Base-by-base conservation (phyloP, 2,888 invertebrate genomes). In the Micoletzkya japonica region DNA sequence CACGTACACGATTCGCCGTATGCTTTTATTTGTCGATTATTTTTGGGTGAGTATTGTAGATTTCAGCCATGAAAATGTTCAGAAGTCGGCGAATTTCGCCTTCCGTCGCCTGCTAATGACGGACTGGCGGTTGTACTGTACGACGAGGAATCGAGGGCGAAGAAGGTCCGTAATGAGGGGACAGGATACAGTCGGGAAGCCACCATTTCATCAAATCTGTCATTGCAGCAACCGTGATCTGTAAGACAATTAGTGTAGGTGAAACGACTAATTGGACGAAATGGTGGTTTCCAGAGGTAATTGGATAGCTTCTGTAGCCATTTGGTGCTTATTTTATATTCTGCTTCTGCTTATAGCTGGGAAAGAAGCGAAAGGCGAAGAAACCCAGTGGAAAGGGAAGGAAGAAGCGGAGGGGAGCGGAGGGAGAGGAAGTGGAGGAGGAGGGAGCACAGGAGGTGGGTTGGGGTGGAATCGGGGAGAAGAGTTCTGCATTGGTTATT, bases 161-260 rank as follows among this genome's bases (percentile, higher is more conserved):
- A 64, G 52, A 64, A 64, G 64, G 64, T 64, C 1, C 2, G 26
- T n/a, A n/a, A n/a, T n/a, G n/a, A n/a, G n/a, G n/a, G n/a, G n/a
- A n/a, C n/a, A n/a, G n/a, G n/a, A n/a, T n/a, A n/a, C n/a, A n/a
- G n/a, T n/a, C n/a, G n/a, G n/a, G n/a, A n/a, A n/a, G n/a, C n/a
- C n/a, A n/a, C n/a, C n/a, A n/a, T n/a, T n/a, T n/a, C n/a, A n/a
- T n/a, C n/a, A n/a, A n/a, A n/a, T n/a, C n/a, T n/a, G n/a, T n/a
- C n/a, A n/a, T n/a, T n/a, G n/a, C n/a, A n/a, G n/a, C n/a, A n/a
- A n/a, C n/a, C n/a, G n/a, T n/a, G n/a, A n/a, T n/a, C n/a, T n/a
- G n/a, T n/a, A n/a, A n/a, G n/a, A n/a, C n/a, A n/a, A n/a, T n/a
- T n/a, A n/a, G n/a, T n/a, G n/a, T n/a, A n/a, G n/a, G n/a, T n/a